Evolutionary conservation across 2,113 vertebrate species (phyloP).

Genomic region (Lamprologus sp.): DNA sequence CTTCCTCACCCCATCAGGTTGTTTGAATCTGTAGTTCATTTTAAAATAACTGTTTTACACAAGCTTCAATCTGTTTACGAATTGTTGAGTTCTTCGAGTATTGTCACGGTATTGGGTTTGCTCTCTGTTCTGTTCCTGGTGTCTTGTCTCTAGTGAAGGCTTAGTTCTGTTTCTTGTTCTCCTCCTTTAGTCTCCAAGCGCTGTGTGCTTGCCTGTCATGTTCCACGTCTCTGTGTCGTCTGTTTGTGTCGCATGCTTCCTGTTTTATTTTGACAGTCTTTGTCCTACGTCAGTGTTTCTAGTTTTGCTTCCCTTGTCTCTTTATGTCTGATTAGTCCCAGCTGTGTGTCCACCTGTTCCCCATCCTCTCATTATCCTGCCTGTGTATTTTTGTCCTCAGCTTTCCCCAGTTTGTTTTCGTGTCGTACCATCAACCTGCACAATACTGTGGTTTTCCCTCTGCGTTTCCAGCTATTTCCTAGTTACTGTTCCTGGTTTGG

Average conservation of each 20-base stretch:
- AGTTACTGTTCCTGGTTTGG: not conserved
- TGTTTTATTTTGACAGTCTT: not conserved
- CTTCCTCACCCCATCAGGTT: not conserved
- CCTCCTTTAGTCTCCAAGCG: not conserved
- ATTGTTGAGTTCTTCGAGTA: not conserved
- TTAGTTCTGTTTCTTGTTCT: not conserved
- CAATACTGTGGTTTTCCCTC: not conserved
- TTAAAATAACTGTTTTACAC: not conserved
- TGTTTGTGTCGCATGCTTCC: not conserved
- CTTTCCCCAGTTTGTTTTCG: fast-evolving
- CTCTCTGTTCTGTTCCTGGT: not conserved
- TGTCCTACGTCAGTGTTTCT: not conserved
- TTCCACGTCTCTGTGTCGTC: not conserved
- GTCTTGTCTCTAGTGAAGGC: not conserved
- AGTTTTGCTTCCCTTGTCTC: not conserved
- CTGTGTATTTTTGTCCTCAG: not conserved
- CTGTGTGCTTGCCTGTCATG: fast-evolving
- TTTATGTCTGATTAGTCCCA: not conserved
- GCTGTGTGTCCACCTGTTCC: fast-evolving
- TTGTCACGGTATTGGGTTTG: not conserved
- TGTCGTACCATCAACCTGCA: fast-evolving
- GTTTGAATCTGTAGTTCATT: not conserved
- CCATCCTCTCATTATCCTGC: not conserved
- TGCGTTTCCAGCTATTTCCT: fast-evolving
- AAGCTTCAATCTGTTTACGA: not conserved